These are phyloP conservation scores for Mesocricetus auratus DNA, from an alignment of 2,113 vertebrate species.

Conservation along the genomic window DNA sequence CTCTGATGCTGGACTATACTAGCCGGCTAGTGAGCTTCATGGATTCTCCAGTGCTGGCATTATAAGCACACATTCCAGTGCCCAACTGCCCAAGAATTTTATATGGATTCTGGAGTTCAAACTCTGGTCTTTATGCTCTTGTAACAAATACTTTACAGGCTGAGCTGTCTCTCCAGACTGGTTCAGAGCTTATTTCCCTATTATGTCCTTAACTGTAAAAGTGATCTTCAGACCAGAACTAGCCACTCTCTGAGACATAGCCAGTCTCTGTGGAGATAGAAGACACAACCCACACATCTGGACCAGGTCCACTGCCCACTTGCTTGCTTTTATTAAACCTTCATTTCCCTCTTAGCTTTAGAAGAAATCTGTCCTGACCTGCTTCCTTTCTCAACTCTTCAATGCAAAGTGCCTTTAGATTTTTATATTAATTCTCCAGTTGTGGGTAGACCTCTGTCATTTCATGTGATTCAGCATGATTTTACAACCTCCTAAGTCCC, in stretches of 20 bases:
- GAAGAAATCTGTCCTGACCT: background rate
- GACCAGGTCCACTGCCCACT: background rate
- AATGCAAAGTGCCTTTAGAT: background rate
- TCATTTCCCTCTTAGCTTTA: background rate
- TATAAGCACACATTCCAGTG: background rate
- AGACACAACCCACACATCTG: background rate
- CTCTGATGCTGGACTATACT: background rate
- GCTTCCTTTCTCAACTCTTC: background rate
- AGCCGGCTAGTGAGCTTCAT: background rate
- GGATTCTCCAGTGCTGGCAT: background rate
- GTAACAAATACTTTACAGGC: background rate
- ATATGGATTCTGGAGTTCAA: background rate
- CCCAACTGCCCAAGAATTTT: background rate
- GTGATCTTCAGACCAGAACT: background rate
- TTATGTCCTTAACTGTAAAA: background rate
- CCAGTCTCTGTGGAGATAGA: background rate
- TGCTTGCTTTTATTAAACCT: background rate
- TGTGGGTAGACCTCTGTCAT: background rate
- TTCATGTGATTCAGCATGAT: constrained; percentile 16
- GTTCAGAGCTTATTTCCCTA: background rate
- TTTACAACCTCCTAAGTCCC: constrained; percentile 53
- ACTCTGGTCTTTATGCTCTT: background rate
- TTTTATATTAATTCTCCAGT: constrained; percentile 56
- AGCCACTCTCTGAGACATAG: background rate
- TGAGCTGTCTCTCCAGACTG: background rate